A percentile compares a stretch with the other conserved stretches of the same genome.
These are phyloP conservation scores for Esperia sulphurella DNA, from an alignment of 2,888 invertebrate genomes.

Conservation along the genomic window DNA sequence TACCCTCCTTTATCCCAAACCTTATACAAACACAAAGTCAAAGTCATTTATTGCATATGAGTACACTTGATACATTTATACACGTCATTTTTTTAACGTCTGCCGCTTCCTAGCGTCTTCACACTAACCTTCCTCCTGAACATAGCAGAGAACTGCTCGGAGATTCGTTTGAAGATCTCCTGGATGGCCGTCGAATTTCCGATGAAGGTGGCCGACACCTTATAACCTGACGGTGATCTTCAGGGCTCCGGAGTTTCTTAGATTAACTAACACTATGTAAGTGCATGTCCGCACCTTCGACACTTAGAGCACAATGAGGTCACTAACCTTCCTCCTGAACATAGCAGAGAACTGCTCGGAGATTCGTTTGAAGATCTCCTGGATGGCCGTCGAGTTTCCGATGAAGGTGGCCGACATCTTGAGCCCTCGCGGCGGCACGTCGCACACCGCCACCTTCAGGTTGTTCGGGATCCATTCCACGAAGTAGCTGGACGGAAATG, in stretches of 20 bases:
- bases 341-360: conserved; percentile 96
- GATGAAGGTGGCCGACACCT: conserved; percentile 92
- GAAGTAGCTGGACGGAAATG: conserved; percentile 76
- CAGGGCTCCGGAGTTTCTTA: too few relatives aligned
- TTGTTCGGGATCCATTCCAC: conserved; percentile 95
- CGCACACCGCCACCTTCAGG: conserved; percentile 91
- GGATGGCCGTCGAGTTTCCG: conserved; percentile 91
- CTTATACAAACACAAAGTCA: too few relatives aligned
- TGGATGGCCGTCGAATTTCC: conserved; percentile 93
- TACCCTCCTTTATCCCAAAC: too few relatives aligned
- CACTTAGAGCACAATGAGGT: too few relatives aligned
- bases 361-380: conserved; percentile 92
- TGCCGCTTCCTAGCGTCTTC: too few relatives aligned
- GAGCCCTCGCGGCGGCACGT: conserved; percentile 90
- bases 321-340: conserved; percentile 95
- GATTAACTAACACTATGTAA: too few relatives aligned
- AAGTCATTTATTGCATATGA: too few relatives aligned
- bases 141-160: conserved; percentile 93
- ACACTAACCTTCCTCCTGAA: conserved; percentile 85
- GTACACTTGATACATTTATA: too few relatives aligned
- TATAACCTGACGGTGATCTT: too few relatives aligned
- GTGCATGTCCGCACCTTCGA: too few relatives aligned
- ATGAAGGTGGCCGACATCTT: conserved; percentile 95
- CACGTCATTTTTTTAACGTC: too few relatives aligned
- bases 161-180: conserved; percentile 91